Evolutionary conservation across 2,888 invertebrate genomes (phyloP).

Genomic region (Rhagophthalmus giganteus): DNA sequence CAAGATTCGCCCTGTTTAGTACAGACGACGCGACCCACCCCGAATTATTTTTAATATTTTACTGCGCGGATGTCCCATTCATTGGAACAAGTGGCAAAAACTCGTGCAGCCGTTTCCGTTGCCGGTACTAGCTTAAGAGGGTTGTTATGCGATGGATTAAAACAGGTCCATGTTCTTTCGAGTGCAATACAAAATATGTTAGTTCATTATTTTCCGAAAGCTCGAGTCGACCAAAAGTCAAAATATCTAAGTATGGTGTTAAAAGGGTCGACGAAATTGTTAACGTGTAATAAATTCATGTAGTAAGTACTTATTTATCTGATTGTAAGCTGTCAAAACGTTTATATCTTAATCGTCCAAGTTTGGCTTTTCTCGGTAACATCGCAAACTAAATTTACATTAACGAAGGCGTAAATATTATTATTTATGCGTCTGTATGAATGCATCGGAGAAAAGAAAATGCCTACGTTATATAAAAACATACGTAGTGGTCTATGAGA

Average conservation of each 20-base stretch:
- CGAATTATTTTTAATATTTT: constrained; percentile 10
- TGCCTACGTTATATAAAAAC: too few species aligned
- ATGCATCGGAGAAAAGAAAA: too few species aligned
- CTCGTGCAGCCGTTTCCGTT: constrained; percentile 43
- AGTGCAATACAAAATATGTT: not conserved
- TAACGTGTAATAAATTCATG: not conserved
- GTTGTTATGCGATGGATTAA: constrained; percentile 33
- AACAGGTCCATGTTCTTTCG: constrained; percentile 29
- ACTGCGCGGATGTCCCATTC: constrained; percentile 27
- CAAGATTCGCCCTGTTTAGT: constrained; percentile 16
- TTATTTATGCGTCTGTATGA: too few species aligned
- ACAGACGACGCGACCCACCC: not conserved
- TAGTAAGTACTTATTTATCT: not conserved
- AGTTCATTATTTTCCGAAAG: too few species aligned
- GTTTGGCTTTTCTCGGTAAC: not conserved
- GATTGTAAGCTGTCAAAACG: not conserved
- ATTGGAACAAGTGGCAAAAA: constrained; percentile 42
- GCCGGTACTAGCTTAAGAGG: constrained; percentile 24
- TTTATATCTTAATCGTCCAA: not conserved
- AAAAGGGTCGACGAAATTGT: too few species aligned
- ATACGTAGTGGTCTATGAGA: too few species aligned
- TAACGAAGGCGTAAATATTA: not conserved
- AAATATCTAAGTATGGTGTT: too few species aligned
- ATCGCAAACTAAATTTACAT: not conserved
- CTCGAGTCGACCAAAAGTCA: too few species aligned